Evolutionary conservation across 2,888 invertebrate genomes (phyloP).

Genomic region (Idaea straminata): DNA sequence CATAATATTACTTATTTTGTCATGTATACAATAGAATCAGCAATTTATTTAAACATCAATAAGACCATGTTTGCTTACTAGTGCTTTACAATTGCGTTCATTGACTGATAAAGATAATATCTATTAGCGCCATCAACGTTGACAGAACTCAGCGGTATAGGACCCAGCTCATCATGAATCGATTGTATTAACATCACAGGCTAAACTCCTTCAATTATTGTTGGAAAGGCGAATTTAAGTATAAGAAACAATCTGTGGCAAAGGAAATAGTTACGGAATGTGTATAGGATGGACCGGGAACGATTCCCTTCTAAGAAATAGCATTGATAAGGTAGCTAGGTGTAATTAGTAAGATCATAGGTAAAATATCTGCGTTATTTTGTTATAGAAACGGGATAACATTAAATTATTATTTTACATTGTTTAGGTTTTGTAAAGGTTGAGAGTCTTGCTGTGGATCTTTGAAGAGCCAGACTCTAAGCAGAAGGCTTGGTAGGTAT

Average conservation of each 20-base stretch:
- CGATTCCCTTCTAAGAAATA: slow-evolving; percentile 39
- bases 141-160: slow-evolving; percentile 1
- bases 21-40: slow-evolving; percentile 26
- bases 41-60: slow-evolving; percentile 37
- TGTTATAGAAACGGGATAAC: slow-evolving; percentile 36
- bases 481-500: background rate
- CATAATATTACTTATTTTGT: background rate
- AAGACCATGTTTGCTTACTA: slow-evolving; percentile 46
- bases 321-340: slow-evolving; percentile 67
- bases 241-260: slow-evolving; percentile 22
- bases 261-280: slow-evolving; percentile 26
- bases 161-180: background rate
- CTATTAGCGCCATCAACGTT: background rate
- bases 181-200: background rate
- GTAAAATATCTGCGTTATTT: slow-evolving; percentile 54
- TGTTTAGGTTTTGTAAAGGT: slow-evolving; percentile 50
- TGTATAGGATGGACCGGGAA: slow-evolving; percentile 42
- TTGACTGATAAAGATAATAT: background rate
- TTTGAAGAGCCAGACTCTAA: background rate
- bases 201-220: slow-evolving; percentile 15
- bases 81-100: slow-evolving; percentile 30
- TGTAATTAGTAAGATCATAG: slow-evolving; percentile 61
- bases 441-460: slow-evolving; percentile 23
- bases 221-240: slow-evolving; percentile 23
- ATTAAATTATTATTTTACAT: background rate